Base-by-base conservation (phyloP, 1,140 invertebrate species). In the Zaprionus camerounensis region DNA sequence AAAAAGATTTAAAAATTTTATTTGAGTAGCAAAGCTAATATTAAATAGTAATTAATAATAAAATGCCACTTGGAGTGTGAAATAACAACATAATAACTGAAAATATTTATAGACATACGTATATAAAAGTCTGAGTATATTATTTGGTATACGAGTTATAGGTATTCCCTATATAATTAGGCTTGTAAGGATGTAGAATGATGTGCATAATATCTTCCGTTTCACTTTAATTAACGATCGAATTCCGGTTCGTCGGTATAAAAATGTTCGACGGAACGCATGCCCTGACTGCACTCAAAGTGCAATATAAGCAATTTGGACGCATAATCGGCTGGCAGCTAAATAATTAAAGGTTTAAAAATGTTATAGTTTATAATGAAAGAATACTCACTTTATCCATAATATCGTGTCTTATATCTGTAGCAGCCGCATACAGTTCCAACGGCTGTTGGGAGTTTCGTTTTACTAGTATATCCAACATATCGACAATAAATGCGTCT, bases 201-300 rank as follows among this genome's bases (percentile, higher is more conserved):
- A 64, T 64, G 66, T 74, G 71, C 57, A 69, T 51, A 49, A 68
- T 49, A n/a, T 53, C 1, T 4, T 22, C n/a, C 12, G 22, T n/a
- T 17, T n/a, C 6, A 17, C 24, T 36, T 38, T 12, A 51, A 56
- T 69, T 84, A 85, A 3, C 83, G 83, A 65, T 87, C 85, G 31
- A 90, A 88, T 67, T 88, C 84, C 2, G 84, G 81, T 41, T 88
- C 85, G 31, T 88, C 84, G 12, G 69, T 80, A 66, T 90, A 88
- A 56, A 63, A 84, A 61, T 88, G 84, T 28, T 76, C 81, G 22
- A 26, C 38, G n/a, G 69, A 71, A 38, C 61, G 15, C 58, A 88
- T 90, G 65, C 84, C 85, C 7, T 84, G 81, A 59, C 84, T 90
- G 75, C 85, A 88, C 69, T 84, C 84, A 31, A 88, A 88, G 51